Base-by-base conservation (phyloP, 2,888 invertebrate genomes). In the Chaitophorus viminalis region DNA sequence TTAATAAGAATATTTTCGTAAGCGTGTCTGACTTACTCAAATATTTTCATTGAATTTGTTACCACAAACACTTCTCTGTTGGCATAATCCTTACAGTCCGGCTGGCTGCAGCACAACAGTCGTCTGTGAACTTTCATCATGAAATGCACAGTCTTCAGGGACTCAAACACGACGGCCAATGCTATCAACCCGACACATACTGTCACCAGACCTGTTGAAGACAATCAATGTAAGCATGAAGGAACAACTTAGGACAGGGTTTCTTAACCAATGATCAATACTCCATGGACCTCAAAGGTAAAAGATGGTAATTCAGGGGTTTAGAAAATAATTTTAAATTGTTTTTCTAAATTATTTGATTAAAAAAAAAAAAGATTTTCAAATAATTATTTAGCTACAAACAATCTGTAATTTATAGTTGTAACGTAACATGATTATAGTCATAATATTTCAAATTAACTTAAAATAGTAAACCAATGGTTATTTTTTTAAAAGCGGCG, bases 121-220 rank as follows among this genome's bases (percentile, higher is more conserved):
- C 87, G 74, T 0, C 39, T 74, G 14, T 87, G 87, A 17, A 87
- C 75, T 74, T 81, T 87, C 33, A 74, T 46, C 79, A 87, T 87
- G 39, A 60, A 87, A 46, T 87, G 87, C 18, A 87, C 75, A 8
- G 89, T 89, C 76, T 89, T 89, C 18, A 89, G 76, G 0, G 83
- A 87, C 68, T 89, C 89, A 25, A 87, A 89, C 2, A 89, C 33
- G 17, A 88, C 78, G 0, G 89, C 89, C 54, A 89, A 3, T 1
- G 89, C 83, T 39, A 74, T 33, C 18, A 87, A 81, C 21, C 79
- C 86, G 52, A 89, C 18, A 46, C 89, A 89, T 54, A 89, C 83
- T 1, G 89, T 82, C 3, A 89, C 11, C 29, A 89, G 46, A 60
- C 89, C 89, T 89, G 72, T 5, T 39, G 17, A 54, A 9, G 1